These are phyloP conservation scores for Cyprinodon diabolis DNA, from an alignment of 2,797 vertebrate genomes.

Conservation along the genomic window DNA sequence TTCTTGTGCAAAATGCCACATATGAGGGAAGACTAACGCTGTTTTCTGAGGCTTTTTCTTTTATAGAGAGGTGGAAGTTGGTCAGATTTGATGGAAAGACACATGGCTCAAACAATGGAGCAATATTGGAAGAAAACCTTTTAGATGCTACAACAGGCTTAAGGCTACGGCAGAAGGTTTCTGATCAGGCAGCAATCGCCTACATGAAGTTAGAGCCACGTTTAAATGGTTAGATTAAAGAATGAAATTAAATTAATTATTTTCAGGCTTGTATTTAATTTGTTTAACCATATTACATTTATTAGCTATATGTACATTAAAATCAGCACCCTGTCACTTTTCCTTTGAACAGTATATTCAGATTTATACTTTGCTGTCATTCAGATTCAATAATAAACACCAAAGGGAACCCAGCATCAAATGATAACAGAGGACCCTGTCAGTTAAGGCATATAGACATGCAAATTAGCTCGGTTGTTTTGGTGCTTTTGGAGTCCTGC, in stretches of 20 bases:
- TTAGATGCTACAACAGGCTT: background rate
- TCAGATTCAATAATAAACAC: slow-evolving; percentile 53
- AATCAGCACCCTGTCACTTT: slow-evolving; percentile 37
- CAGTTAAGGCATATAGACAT: slow-evolving; percentile 65
- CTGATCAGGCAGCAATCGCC: background rate
- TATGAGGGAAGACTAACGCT: background rate
- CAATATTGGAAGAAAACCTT: background rate
- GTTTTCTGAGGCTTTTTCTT: background rate
- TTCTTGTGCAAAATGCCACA: background rate
- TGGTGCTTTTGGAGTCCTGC: slow-evolving; percentile 66
- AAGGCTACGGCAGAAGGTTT: background rate
- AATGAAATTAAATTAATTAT: background rate
- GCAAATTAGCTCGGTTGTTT: slow-evolving; percentile 53
- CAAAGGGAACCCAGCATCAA: slow-evolving; percentile 35
- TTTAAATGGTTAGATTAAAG: background rate
- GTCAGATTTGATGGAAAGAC: background rate
- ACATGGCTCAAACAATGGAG: background rate
- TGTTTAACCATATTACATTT: background rate
- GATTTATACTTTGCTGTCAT: slow-evolving; percentile 62
- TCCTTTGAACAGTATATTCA: slow-evolving; percentile 38
- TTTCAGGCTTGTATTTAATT: background rate
- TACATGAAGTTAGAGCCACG: background rate
- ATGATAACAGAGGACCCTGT: slow-evolving; percentile 43
- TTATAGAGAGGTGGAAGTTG: background rate
- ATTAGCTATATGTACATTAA: slow-evolving; percentile 41